phyloP scores from a whole-genome alignment of 1,140 invertebrate species.

The Trypoxylus dichotomus region DNA sequence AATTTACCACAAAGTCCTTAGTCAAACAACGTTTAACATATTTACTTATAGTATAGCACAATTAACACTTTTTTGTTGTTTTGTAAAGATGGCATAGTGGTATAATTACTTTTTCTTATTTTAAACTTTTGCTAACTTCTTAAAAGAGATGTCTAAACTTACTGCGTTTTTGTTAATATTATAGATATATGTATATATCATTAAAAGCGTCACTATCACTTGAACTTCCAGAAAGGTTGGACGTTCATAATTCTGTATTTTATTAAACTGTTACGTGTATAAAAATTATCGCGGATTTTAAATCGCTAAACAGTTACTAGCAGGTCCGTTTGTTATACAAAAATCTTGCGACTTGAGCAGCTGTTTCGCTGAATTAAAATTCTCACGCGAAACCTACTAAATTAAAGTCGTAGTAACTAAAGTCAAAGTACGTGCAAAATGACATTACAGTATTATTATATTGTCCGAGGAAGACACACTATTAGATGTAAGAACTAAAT shows the following conservation, averaged over 20 bases:
- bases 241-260: slow-evolving; percentile 17
- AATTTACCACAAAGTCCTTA: neutral
- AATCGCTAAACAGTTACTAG: neutral
- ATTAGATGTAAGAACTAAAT: neutral
- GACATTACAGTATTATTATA: slow-evolving; percentile 32
- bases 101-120: neutral
- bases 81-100: neutral
- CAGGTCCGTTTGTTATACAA: neutral
- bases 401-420: neutral
- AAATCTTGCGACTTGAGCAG: neutral
- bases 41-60: neutral
- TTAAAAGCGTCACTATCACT: slow-evolving; percentile 23
- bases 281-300: neutral
- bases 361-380: neutral
- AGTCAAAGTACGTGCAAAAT: neutral
- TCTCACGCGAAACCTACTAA: neutral
- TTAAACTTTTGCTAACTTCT: slow-evolving; percentile 4
- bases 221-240: slow-evolving; percentile 2
- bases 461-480: slow-evolving; percentile 31
- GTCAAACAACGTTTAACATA: neutral
- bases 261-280: neutral
- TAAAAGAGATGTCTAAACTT: slow-evolving; percentile 24
- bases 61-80: neutral
- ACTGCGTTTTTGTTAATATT: slow-evolving; percentile 8
- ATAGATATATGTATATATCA: neutral